Conservation (phyloP, 1,140 invertebrate genomes). For the Pristionchus pacificus region DNA sequence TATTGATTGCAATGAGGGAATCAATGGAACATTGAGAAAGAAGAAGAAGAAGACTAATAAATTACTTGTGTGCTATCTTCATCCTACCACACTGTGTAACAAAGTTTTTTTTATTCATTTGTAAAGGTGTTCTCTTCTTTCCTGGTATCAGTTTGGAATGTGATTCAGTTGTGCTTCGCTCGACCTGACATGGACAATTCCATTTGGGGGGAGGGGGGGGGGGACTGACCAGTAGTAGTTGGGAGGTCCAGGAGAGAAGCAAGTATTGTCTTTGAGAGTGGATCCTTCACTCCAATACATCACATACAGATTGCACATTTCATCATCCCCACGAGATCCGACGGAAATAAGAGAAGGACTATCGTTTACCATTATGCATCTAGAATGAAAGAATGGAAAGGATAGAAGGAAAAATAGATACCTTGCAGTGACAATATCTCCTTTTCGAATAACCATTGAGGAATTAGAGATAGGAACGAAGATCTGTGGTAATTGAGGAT, state of each 20-base stretch:
- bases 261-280: conserved; percentile 76
- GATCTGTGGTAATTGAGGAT: conserved; percentile 84
- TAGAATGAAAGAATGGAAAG: conserved; percentile 65
- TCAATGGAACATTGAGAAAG: neutral
- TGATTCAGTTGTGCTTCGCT: conserved; percentile 67
- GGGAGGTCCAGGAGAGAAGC: conserved; percentile 72
- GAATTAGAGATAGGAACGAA: conserved; percentile 79
- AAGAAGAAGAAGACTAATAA: too few species aligned
- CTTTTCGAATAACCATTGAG: conserved; percentile 62
- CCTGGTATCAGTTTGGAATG: conserved; percentile 68
- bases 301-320: conserved; percentile 97
- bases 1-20: neutral
- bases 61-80: too few species aligned
- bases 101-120: too few species aligned
- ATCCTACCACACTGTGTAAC: too few species aligned
- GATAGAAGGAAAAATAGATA: conserved; percentile 18
- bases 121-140: neutral
- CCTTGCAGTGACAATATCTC: conserved; percentile 67
- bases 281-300: conserved; percentile 91
- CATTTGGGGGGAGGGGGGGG: neutral
- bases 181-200: neutral
- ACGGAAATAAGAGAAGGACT: conserved; percentile 59
- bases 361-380: conserved; percentile 82
- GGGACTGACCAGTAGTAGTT: conserved; percentile 71
- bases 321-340: conserved; percentile 79